A percentile compares a stretch with the other conserved stretches of the same genome.
phyloP scores from a whole-genome alignment of 2,888 invertebrate genomes.

The Torymus texanus region DNA sequence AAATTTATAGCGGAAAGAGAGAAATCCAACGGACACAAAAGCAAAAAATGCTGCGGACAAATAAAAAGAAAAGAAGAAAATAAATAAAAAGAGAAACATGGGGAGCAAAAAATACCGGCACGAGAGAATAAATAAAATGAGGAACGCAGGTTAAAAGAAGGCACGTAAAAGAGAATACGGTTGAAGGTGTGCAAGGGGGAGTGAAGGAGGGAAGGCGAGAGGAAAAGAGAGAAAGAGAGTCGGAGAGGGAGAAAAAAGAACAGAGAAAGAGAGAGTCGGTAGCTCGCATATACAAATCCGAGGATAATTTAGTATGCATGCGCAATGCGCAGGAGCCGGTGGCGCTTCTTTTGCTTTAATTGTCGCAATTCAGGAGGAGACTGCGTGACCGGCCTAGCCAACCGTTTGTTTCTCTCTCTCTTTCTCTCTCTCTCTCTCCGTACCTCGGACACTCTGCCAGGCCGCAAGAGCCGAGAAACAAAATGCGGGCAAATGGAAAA shows the following conservation, averaged over 20 bases:
- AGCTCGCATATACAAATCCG: slow-evolving; percentile 55
- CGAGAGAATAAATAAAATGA: slow-evolving; percentile 41
- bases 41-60: background rate
- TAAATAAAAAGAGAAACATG: slow-evolving; percentile 66
- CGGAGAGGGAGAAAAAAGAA: slow-evolving; percentile 9
- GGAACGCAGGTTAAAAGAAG: slow-evolving; percentile 38
- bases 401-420: slow-evolving; percentile 33
- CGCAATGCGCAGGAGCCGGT: slow-evolving; percentile 53
- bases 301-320: slow-evolving; percentile 62
- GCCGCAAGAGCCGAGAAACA: slow-evolving; percentile 49
- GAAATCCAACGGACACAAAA: background rate
- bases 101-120: slow-evolving; percentile 14
- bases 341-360: slow-evolving; percentile 63
- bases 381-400: slow-evolving; percentile 64
- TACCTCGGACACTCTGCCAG: slow-evolving; percentile 27
- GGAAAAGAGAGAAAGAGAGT: slow-evolving; percentile 4
- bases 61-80: slow-evolving; percentile 1
- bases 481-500: slow-evolving; percentile 50
- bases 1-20: slow-evolving; percentile 31
- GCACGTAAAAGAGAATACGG: slow-evolving; percentile 23
- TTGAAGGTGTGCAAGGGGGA: background rate
- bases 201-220: background rate
- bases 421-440: background rate
- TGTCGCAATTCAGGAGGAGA: slow-evolving; percentile 63
- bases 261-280: slow-evolving; percentile 6